Evolutionary conservation across 2,113 vertebrate species (phyloP).

Genomic region (Neomonachus schauinslandi): DNA sequence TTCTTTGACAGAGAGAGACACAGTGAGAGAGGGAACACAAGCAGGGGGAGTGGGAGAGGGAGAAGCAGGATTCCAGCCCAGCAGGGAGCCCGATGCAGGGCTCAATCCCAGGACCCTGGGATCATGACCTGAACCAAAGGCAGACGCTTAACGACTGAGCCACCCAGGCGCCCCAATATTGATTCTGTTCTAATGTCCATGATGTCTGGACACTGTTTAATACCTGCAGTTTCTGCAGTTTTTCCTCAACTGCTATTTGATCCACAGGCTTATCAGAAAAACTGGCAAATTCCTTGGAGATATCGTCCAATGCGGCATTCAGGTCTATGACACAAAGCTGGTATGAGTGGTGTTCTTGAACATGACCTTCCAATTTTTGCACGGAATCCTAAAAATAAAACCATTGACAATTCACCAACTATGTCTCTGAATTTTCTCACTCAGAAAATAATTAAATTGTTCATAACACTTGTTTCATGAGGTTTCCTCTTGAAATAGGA

Average conservation of each 20-base stretch:
- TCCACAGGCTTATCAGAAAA: conserved; percentile 65
- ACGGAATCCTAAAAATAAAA: conserved; percentile 81
- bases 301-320: conserved; percentile 69
- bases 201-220: conserved; percentile 12
- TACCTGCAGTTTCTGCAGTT: conserved; percentile 84
- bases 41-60: too few species aligned
- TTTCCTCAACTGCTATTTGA: conserved; percentile 71
- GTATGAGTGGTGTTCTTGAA: conserved; percentile 79
- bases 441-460: conserved; percentile 16
- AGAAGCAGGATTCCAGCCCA: too few species aligned
- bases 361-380: conserved; percentile 79
- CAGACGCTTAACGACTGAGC: too few species aligned
- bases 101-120: too few species aligned
- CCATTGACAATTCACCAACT: neutral
- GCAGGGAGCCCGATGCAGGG: too few species aligned
- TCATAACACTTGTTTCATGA: neutral
- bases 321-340: conserved; percentile 76
- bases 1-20: too few species aligned
- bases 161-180: neutral
- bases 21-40: too few species aligned
- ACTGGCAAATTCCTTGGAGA: conserved; percentile 74
- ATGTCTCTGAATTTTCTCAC: conserved; percentile 35
- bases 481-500: conserved; percentile 16
- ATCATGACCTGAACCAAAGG: too few species aligned
- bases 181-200: neutral